These are phyloP conservation scores for Entomyzon cyanotis DNA, from an alignment of 2,113 vertebrate genomes.

Conservation along the genomic window DNA sequence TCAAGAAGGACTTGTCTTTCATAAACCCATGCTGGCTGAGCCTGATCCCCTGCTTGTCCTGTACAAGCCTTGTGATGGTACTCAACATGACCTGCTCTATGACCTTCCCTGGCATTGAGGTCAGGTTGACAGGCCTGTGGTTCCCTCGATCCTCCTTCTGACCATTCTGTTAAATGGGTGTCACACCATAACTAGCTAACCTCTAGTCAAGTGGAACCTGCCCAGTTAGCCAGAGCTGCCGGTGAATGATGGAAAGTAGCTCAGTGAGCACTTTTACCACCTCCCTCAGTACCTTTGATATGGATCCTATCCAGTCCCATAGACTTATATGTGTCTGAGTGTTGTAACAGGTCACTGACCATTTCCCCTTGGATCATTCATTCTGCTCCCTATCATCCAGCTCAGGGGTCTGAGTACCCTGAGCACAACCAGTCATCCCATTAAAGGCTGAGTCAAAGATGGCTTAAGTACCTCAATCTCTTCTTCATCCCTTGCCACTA, in stretches of 20 bases:
- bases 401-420: neutral
- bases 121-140: neutral
- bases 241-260: neutral
- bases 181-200: neutral
- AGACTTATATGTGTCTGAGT: fast-evolving
- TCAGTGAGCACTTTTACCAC: neutral
- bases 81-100: neutral
- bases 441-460: neutral
- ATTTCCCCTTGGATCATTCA: neutral
- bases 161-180: neutral
- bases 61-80: fast-evolving
- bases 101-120: neutral
- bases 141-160: fast-evolving
- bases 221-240: neutral
- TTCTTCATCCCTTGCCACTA: neutral
- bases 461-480: neutral
- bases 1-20: neutral
- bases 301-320: neutral
- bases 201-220: neutral
- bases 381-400: neutral
- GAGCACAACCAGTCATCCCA: neutral
- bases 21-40: neutral
- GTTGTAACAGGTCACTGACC: neutral
- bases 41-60: neutral
- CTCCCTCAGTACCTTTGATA: neutral